Evolutionary conservation across 2,113 vertebrate genomes (phyloP).

Genomic region (Sinocyclocheilus anshuiensis): DNA sequence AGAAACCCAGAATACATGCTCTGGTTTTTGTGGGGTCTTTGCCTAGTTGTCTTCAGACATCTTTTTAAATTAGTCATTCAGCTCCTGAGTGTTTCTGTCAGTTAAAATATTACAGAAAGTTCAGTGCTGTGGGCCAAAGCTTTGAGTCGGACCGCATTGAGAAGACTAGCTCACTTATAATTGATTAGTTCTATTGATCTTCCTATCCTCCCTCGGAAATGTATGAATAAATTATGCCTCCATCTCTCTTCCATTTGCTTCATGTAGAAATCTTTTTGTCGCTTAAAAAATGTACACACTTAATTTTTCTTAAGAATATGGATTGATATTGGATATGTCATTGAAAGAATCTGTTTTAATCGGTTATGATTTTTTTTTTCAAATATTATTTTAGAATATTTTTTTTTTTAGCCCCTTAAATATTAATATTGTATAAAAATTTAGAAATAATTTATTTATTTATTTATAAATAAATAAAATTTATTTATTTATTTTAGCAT

Average conservation of each 20-base stretch:
- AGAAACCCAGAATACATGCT: slow-evolving; percentile 4
- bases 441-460: too few species aligned
- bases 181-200: slow-evolving; percentile 56
- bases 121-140: not conserved
- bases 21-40: not conserved
- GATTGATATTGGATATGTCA: slow-evolving; percentile 1
- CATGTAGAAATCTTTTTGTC: slow-evolving; percentile 26
- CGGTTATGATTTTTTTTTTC: too few species aligned
- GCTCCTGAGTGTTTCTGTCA: slow-evolving; percentile 36
- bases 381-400: too few species aligned
- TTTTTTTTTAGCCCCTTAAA: too few species aligned
- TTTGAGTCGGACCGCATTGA: not conserved
- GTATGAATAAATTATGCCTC: slow-evolving; percentile 48
- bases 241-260: slow-evolving; percentile 8
- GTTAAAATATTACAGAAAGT: slow-evolving; percentile 28
- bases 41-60: not conserved
- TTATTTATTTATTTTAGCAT: too few species aligned
- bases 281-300: not conserved
- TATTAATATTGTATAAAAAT: too few species aligned
- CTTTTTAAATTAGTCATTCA: slow-evolving; percentile 32
- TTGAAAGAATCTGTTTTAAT: not conserved
- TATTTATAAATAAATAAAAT: too few species aligned
- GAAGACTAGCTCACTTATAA: slow-evolving; percentile 40
- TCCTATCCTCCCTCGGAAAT: slow-evolving; percentile 42
- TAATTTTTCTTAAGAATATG: not conserved